Conservation (phyloP, 2,888 invertebrate genomes). For the Thera obeliscata region DNA sequence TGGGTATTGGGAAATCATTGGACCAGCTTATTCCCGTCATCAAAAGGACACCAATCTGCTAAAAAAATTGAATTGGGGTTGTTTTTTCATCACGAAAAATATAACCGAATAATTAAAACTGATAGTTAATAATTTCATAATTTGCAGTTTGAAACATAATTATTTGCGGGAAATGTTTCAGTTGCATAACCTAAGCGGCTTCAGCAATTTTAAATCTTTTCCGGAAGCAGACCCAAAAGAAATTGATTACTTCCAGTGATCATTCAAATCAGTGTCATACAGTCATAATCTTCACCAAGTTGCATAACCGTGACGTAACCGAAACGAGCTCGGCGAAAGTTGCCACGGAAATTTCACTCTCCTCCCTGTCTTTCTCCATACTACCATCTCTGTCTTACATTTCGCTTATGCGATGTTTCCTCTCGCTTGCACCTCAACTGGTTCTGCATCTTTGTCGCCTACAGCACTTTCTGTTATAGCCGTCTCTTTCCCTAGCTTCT, state of each 20-base stretch:
- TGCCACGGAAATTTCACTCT: conserved; percentile 79
- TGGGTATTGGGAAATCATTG: no score
- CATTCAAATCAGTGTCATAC: conserved; percentile 79
- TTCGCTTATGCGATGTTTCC: conserved; percentile 38
- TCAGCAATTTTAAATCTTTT: conserved; percentile 43
- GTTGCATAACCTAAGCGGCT: conserved; percentile 33
- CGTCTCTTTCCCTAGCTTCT: conserved; percentile 67
- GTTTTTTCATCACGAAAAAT: no score
- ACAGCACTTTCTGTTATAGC: conserved; percentile 49
- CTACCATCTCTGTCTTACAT: conserved; percentile 58
- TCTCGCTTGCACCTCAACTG: conserved; percentile 56
- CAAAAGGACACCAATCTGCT: no score
- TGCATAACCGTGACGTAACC: conserved; percentile 79
- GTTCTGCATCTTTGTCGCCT: conserved; percentile 56
- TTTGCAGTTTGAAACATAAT: background rate
- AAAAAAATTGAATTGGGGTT: no score
- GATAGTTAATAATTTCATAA: no score
- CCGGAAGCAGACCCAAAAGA: conserved; percentile 65
- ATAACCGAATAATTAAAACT: no score
- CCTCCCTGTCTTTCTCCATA: conserved; percentile 71
- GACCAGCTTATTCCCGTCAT: no score
- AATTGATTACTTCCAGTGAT: conserved; percentile 73
- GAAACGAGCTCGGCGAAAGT: conserved; percentile 82
- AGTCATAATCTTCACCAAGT: conserved; percentile 74
- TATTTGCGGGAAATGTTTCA: conserved; percentile 8